These are phyloP conservation scores for Rhingia campestris DNA, from an alignment of 2,888 invertebrate species.

Conservation along the genomic window DNA sequence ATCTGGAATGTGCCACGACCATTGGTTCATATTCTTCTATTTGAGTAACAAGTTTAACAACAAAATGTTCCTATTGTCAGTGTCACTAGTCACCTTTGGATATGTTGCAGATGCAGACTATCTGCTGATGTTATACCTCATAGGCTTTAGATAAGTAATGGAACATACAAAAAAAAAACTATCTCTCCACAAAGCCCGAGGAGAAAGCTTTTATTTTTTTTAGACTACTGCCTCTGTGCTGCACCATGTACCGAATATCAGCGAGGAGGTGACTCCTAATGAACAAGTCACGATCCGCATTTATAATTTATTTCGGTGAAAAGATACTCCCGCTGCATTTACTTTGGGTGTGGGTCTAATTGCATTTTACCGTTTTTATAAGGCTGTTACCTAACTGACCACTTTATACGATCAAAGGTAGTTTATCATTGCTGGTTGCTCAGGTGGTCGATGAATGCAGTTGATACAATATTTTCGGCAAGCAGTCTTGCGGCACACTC, in stretches of 20 bases:
- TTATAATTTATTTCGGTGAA: slow-evolving; percentile 74
- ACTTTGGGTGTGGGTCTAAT: slow-evolving; percentile 74
- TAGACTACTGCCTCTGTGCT: background rate
- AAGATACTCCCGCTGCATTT: slow-evolving; percentile 71
- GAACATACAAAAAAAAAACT: slow-evolving; percentile 27
- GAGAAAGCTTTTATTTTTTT: slow-evolving; percentile 51
- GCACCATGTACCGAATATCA: slow-evolving; percentile 11
- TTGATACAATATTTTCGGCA: slow-evolving; percentile 65
- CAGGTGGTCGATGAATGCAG: slow-evolving; percentile 69
- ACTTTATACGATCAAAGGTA: slow-evolving; percentile 70
- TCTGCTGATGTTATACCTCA: slow-evolving; percentile 28
- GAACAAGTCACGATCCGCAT: slow-evolving; percentile 73
- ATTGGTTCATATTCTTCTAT: slow-evolving; percentile 18
- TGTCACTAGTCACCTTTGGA: slow-evolving; percentile 44
- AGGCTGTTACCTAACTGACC: slow-evolving; percentile 70
- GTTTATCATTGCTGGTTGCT: slow-evolving; percentile 73
- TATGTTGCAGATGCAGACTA: slow-evolving; percentile 5
- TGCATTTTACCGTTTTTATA: slow-evolving; percentile 72
- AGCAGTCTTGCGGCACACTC: slow-evolving; percentile 15
- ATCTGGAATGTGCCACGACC: slow-evolving; percentile 40
- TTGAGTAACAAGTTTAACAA: slow-evolving; percentile 19
- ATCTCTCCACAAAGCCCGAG: slow-evolving; percentile 28
- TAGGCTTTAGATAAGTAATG: slow-evolving; percentile 2
- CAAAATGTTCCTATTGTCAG: slow-evolving; percentile 47
- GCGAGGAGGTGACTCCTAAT: slow-evolving; percentile 67